Conservation (phyloP, 2,113 vertebrate species). For the Mastomys coucha region DNA sequence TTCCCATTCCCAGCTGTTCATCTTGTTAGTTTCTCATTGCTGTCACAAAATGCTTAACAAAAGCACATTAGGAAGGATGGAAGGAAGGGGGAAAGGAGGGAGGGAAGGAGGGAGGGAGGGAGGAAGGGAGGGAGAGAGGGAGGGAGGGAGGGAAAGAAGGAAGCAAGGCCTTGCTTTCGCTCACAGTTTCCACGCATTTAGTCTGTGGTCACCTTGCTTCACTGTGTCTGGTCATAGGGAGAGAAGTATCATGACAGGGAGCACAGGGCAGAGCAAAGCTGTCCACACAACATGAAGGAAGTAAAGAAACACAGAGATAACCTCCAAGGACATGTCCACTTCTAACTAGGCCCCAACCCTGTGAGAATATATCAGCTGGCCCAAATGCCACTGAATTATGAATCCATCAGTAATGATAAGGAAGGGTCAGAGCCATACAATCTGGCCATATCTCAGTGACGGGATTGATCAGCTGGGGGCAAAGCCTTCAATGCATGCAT, state of each 20-base stretch:
- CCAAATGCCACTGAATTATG: neutral
- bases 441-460: neutral
- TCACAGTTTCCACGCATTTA: neutral
- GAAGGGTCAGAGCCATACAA: neutral
- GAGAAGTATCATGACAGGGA: neutral
- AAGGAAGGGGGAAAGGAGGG: neutral
- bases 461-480: neutral
- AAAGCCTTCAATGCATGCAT: neutral
- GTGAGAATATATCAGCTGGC: too few relatives aligned
- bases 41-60: neutral
- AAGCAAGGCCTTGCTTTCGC: neutral
- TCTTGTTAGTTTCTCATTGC: neutral
- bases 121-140: too few relatives aligned
- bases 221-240: neutral
- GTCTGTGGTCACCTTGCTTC: neutral
- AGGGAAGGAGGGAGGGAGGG: neutral
- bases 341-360: neutral
- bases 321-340: neutral
- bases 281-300: neutral
- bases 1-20: accelerated
- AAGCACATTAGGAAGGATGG: neutral
- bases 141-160: too few relatives aligned
- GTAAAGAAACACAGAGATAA: neutral
- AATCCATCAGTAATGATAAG: neutral
- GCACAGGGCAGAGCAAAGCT: neutral